Conservation (phyloP, 2,113 vertebrate genomes). For the Ursus arctos region DNA sequence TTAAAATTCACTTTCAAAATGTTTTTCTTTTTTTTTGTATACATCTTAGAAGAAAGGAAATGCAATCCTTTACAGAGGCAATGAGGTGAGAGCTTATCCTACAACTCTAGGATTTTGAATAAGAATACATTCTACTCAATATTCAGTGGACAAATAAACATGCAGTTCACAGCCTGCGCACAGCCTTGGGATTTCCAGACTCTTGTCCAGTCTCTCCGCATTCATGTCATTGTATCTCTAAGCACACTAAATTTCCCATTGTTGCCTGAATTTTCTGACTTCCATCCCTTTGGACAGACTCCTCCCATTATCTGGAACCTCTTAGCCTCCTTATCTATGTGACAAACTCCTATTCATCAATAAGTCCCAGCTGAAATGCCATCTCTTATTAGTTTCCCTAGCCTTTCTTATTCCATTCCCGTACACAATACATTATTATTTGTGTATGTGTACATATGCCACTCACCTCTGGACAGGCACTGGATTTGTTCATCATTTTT, state of each 20-base stretch:
- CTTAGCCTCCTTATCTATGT: not conserved
- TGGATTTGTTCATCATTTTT: conserved; percentile 16
- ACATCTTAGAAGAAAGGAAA: conserved; percentile 69
- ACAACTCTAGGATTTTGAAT: conserved; percentile 6
- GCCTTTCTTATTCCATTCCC: not conserved
- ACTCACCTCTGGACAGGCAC: not conserved
- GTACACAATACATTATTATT: not conserved
- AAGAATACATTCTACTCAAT: conserved; percentile 37
- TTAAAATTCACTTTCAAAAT: conserved; percentile 66
- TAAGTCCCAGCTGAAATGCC: not conserved
- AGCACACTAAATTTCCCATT: not conserved
- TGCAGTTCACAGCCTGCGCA: not conserved
- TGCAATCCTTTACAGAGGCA: conserved; percentile 9
- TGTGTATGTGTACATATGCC: not conserved
- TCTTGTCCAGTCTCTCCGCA: not conserved
- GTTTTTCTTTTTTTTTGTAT: conserved; percentile 52
- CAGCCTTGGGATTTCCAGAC: not conserved
- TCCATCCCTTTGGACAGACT: not conserved
- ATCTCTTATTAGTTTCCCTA: conserved; percentile 38
- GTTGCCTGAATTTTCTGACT: not conserved
- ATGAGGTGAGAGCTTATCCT: not conserved
- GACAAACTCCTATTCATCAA: not conserved
- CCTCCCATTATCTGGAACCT: not conserved
- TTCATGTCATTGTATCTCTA: not conserved
- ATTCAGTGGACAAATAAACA: conserved; percentile 43